Percentiles rank a stretch among this genome's conserved stretches.
phyloP scores from a whole-genome alignment of 2,113 vertebrate species.

The Proterorhinus semilunaris region DNA sequence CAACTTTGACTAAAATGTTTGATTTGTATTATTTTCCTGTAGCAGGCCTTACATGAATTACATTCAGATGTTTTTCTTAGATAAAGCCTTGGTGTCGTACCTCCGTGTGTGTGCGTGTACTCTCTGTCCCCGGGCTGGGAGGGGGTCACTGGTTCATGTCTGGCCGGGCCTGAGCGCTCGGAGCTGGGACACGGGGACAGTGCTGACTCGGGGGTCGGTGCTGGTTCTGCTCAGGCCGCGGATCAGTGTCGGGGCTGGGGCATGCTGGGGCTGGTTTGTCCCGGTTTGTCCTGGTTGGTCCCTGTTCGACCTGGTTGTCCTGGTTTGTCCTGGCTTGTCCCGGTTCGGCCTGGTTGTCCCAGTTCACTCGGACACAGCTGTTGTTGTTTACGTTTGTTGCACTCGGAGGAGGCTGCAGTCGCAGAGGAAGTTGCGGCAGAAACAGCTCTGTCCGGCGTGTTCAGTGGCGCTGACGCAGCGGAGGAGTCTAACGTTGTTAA shows the following conservation, averaged over 20 bases:
- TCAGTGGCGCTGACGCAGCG: not conserved
- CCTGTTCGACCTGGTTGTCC: not conserved
- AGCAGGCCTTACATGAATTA: no score
- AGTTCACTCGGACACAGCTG: not conserved
- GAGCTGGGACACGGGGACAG: not conserved
- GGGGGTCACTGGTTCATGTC: slow-evolving; percentile 1
- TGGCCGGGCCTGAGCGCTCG: not conserved
- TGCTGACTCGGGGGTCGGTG: not conserved
- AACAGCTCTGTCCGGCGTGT: not conserved
- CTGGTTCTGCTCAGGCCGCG: not conserved
- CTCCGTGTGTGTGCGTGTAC: slow-evolving; percentile 1
- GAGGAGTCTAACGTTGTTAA: not conserved
- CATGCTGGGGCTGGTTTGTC: not conserved
- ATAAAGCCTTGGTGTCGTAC: not conserved
- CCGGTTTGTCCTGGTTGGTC: no score
- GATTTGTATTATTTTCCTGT: no score
- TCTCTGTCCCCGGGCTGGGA: not conserved
- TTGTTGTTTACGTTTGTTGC: slow-evolving; percentile 1
- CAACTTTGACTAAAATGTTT: no score
- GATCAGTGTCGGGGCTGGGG: not conserved
- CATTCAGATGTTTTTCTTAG: not conserved
- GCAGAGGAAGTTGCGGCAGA: not conserved
- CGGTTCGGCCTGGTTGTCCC: not conserved
- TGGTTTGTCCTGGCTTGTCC: not conserved
- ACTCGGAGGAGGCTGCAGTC: no score